These are phyloP conservation scores for Pseudococcus jackbeardsleyi DNA, from an alignment of 2,888 invertebrate species.

Conservation along the genomic window DNA sequence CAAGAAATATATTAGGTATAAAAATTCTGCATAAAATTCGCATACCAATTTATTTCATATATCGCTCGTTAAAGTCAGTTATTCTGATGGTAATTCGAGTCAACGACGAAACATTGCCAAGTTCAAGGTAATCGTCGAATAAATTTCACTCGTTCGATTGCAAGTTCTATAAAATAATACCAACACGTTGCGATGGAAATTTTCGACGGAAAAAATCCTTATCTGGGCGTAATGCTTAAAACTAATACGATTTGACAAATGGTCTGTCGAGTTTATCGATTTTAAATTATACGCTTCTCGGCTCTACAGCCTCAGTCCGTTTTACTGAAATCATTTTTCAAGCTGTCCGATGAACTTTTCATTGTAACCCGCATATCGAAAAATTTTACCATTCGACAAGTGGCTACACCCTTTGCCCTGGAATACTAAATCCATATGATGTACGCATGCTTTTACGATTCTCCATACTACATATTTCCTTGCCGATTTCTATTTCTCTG, in stretches of 20 bases:
- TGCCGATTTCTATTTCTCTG: background rate
- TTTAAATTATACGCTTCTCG: background rate
- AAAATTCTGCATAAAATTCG: no score
- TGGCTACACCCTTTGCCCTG: background rate
- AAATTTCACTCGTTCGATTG: background rate
- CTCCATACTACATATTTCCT: background rate
- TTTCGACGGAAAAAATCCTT: background rate
- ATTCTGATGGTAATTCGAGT: background rate
- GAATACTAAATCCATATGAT: background rate
- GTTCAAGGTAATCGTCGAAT: conserved; percentile 28
- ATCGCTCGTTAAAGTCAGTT: background rate
- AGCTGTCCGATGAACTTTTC: background rate
- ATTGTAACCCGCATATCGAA: background rate
- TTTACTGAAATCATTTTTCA: background rate
- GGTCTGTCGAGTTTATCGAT: background rate
- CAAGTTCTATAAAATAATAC: background rate
- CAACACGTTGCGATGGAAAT: background rate
- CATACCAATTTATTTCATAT: no score
- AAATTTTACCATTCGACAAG: background rate
- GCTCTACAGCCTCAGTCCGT: background rate
- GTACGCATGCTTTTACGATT: conserved; percentile 5
- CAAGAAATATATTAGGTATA: no score
- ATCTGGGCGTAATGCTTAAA: background rate
- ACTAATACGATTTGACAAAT: background rate
- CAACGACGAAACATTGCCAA: conserved; percentile 16